Conservation (phyloP, 1,140 invertebrate species). For the Lordiphosa clarofinis region DNA sequence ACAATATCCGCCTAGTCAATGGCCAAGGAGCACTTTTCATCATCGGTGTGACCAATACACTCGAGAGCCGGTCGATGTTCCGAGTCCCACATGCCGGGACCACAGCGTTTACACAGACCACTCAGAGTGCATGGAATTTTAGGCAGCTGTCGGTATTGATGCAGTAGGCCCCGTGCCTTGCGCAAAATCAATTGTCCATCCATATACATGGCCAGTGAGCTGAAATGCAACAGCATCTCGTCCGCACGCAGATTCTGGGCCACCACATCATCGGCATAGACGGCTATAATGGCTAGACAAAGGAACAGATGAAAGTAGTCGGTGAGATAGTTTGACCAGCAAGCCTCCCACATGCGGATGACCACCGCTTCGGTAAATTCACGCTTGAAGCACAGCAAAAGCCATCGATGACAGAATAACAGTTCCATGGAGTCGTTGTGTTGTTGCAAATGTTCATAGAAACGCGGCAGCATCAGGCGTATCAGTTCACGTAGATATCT, state of each 20-base stretch:
- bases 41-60: constrained; percentile 82
- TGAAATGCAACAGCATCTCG: constrained; percentile 96
- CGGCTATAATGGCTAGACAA: constrained; percentile 92
- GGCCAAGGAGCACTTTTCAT: constrained; percentile 79
- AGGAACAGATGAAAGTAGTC: constrained; percentile 96
- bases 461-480: constrained; percentile 91
- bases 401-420: constrained; percentile 96
- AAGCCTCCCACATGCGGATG: constrained; percentile 95
- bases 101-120: constrained; percentile 91
- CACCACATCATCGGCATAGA: constrained; percentile 95
- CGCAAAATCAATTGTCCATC: constrained; percentile 93
- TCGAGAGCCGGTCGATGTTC: constrained; percentile 89
- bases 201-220: constrained; percentile 97
- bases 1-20: constrained; percentile 68
- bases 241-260: constrained; percentile 93
- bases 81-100: constrained; percentile 96
- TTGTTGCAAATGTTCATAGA: constrained; percentile 91
- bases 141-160: constrained; percentile 92
- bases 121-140: constrained; percentile 93
- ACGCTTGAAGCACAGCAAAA: constrained; percentile 93
- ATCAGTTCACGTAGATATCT: constrained; percentile 92
- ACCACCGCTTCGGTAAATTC: constrained; percentile 93
- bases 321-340: constrained; percentile 96
- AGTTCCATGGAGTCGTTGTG: constrained; percentile 92
- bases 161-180: constrained; percentile 93